Evolutionary conservation across 2,113 vertebrate species (phyloP).

Genomic region (Drymodes brunneopygia): DNA sequence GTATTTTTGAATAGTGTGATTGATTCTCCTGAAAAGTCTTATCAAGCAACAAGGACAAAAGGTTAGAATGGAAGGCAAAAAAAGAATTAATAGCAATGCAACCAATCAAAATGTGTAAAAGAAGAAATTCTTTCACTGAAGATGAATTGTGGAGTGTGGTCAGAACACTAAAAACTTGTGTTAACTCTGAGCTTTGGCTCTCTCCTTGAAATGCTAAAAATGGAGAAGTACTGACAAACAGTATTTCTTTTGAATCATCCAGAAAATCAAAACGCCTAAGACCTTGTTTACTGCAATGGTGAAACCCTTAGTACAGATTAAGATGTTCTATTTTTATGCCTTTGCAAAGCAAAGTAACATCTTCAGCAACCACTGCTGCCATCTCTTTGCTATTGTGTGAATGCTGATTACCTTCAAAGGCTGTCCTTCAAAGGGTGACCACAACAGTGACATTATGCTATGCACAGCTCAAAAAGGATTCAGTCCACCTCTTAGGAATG

Average conservation of each 20-base stretch:
- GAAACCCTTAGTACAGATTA: not conserved
- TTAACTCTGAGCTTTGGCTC: not conserved
- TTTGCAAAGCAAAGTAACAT: not conserved
- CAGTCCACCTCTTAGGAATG: not conserved
- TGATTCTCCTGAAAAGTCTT: not conserved
- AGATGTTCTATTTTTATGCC: not conserved
- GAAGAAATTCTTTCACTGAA: not conserved
- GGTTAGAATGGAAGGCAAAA: not conserved
- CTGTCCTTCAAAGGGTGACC: not conserved
- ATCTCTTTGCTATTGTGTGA: not conserved
- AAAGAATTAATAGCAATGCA: not conserved
- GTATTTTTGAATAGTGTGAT: not conserved
- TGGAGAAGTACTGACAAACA: not conserved
- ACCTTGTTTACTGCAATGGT: not conserved
- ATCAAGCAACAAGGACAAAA: not conserved
- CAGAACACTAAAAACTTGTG: not conserved
- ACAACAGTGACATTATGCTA: not conserved
- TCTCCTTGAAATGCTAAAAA: not conserved
- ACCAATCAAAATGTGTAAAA: not conserved
- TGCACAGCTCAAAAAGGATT: not conserved
- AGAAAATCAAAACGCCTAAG: not conserved
- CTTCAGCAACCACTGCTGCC: not conserved
- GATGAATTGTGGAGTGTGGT: not conserved
- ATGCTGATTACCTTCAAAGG: not conserved
- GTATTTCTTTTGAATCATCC: not conserved